Conservation (phyloP, 2,113 vertebrate genomes). For the Climacteris rufus region DNA sequence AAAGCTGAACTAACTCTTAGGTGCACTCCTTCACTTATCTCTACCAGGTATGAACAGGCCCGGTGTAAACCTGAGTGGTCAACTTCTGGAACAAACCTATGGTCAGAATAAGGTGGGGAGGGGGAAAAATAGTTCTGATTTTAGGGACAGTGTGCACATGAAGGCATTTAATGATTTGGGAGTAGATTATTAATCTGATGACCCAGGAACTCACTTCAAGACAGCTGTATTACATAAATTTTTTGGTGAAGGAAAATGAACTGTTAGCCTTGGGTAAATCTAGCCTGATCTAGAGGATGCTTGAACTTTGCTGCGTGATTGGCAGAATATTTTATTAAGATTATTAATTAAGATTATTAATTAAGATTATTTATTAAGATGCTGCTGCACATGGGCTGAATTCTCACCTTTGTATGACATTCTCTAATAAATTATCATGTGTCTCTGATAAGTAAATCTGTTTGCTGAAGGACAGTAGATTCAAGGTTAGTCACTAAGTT, state of each 20-base stretch:
- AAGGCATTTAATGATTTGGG: background rate
- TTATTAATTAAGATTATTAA: too few relatives aligned
- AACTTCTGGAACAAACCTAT: background rate
- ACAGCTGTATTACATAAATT: background rate
- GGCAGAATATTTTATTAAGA: background rate
- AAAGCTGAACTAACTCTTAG: background rate
- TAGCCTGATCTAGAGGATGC: background rate
- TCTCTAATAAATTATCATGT: background rate
- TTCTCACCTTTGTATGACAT: background rate
- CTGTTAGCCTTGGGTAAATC: background rate
- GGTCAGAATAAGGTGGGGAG: rapidly evolving
- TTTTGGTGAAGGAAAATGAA: background rate
- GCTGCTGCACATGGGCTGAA: background rate
- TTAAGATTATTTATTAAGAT: too few relatives aligned
- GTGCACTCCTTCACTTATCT: background rate
- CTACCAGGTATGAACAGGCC: background rate
- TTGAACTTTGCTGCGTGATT: background rate
- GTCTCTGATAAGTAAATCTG: background rate
- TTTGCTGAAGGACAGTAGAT: background rate
- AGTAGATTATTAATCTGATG: background rate
- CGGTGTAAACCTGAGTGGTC: rapidly evolving
- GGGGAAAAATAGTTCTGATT: background rate
- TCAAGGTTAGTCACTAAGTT: background rate
- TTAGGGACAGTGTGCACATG: background rate
- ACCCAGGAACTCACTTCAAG: background rate